Conservation (phyloP, 2,888 invertebrate genomes). For the Phragmatobia fuliginosa region DNA sequence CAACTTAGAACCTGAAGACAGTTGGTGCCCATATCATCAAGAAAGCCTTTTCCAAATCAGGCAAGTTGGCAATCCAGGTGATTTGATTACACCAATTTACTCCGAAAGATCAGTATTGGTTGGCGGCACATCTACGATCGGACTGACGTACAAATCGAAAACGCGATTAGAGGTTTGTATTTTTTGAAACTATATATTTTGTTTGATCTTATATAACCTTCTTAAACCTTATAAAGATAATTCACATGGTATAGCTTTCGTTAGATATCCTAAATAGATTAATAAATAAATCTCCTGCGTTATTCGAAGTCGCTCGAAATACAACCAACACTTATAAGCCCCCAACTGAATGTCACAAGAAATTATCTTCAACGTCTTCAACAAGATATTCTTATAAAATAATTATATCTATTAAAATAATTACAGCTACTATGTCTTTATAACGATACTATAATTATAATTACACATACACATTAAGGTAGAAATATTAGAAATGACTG, state of each 20-base stretch:
- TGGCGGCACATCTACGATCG: slow-evolving; percentile 1
- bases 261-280: too few species aligned
- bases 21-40: slow-evolving; percentile 55
- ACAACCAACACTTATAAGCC: background rate
- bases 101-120: slow-evolving; percentile 40
- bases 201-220: too few species aligned
- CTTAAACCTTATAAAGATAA: too few species aligned
- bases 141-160: slow-evolving; percentile 12
- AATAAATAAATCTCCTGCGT: too few species aligned
- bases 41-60: slow-evolving; percentile 41
- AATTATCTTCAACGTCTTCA: slow-evolving; percentile 21
- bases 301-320: background rate
- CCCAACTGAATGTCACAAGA: slow-evolving; percentile 23
- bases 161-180: slow-evolving; percentile 7
- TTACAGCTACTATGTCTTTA: slow-evolving; percentile 28
- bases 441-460: slow-evolving; percentile 51
- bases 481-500: slow-evolving; percentile 10
- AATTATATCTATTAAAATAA: slow-evolving; percentile 45
- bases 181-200: background rate
- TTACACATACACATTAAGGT: slow-evolving; percentile 18
- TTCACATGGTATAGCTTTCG: too few species aligned
- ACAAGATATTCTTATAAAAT: slow-evolving; percentile 23
- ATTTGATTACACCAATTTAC: slow-evolving; percentile 42
- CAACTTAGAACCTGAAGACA: slow-evolving; percentile 34
- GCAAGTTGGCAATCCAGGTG: slow-evolving; percentile 25